Percentiles rank a stretch among this genome's conserved stretches.
These are phyloP conservation scores for Limulus polyphemus DNA, from an alignment of 2,888 invertebrate species.

Conservation along the genomic window DNA sequence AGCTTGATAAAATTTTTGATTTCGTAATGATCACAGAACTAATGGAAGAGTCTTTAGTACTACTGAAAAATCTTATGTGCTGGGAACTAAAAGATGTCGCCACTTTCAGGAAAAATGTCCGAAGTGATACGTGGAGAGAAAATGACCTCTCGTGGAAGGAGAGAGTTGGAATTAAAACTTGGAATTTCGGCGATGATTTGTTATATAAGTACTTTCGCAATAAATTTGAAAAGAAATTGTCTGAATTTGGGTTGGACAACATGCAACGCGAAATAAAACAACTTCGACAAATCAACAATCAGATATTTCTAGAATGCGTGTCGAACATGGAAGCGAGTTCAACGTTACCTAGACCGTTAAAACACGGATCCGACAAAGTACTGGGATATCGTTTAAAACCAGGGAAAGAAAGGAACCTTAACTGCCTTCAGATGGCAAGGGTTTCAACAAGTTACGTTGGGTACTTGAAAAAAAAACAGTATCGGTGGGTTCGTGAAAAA, in stretches of 20 bases:
- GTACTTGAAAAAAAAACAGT: no score
- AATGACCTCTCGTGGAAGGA: conserved; percentile 21
- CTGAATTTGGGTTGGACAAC: neutral
- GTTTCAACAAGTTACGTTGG: no score
- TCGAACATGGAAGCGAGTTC: no score
- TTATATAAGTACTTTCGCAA: conserved; percentile 27
- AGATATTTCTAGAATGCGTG: no score
- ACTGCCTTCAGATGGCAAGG: no score
- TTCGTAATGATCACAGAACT: conserved; percentile 31
- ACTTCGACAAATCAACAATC: conserved; percentile 1
- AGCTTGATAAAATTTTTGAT: conserved; percentile 29
- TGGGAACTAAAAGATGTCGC: conserved; percentile 30
- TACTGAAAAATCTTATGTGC: conserved; percentile 29
- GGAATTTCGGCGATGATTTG: conserved; percentile 26
- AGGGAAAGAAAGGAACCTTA: no score
- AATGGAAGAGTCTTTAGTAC: conserved; percentile 31
- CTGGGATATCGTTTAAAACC: no score
- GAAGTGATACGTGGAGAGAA: conserved; percentile 18
- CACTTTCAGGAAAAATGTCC: conserved; percentile 29
- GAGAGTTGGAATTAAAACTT: conserved; percentile 20
- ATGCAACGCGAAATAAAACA: no score
- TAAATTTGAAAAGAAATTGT: conserved; percentile 19
- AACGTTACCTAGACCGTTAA: no score
- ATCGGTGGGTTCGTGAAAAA: no score
- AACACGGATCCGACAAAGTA: no score